phyloP scores from a whole-genome alignment of 2,797 vertebrate species.

The Clarias laeviceps region DNA sequence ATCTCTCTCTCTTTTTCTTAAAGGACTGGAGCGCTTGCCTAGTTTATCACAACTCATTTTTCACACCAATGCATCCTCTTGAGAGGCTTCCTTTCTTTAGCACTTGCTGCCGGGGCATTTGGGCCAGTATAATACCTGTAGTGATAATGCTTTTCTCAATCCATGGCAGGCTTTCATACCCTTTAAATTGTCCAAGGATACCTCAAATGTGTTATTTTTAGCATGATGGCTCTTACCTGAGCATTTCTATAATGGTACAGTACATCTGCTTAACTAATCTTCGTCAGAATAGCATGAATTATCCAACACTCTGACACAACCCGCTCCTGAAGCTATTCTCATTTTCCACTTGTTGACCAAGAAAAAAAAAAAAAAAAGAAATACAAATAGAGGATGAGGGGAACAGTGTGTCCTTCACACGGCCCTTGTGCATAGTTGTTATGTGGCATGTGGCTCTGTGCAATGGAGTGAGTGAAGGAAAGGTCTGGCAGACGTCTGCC shows the following conservation, averaged over 20 bases:
- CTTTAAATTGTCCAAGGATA: slow-evolving; percentile 34
- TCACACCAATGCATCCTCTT: slow-evolving; percentile 46
- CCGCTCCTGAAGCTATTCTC: slow-evolving; percentile 9
- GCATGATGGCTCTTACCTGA: background rate
- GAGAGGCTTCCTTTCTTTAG: slow-evolving; percentile 30
- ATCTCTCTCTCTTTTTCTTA: slow-evolving; percentile 27
- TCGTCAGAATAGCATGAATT: background rate
- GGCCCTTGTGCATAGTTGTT: slow-evolving; percentile 43
- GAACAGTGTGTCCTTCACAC: slow-evolving; percentile 46
- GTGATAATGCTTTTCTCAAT: slow-evolving; percentile 41
- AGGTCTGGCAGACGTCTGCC: slow-evolving; percentile 34
- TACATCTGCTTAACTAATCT: background rate
- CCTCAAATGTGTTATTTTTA: slow-evolving; percentile 20
- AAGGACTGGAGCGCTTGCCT: slow-evolving; percentile 50
- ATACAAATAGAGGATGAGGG: slow-evolving; percentile 4
- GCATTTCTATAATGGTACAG: background rate
- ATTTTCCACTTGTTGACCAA: background rate
- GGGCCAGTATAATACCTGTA: slow-evolving; percentile 32
- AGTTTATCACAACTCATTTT: slow-evolving; percentile 53
- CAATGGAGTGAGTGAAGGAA: slow-evolving; percentile 33
- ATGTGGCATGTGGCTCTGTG: slow-evolving; percentile 37
- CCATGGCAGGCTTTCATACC: background rate
- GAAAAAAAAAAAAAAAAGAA: background rate
- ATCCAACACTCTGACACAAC: background rate
- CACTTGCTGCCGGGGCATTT: slow-evolving; percentile 30